Evolutionary conservation across 2,797 vertebrate species (phyloP).

Genomic region (Clarias laeviceps): DNA sequence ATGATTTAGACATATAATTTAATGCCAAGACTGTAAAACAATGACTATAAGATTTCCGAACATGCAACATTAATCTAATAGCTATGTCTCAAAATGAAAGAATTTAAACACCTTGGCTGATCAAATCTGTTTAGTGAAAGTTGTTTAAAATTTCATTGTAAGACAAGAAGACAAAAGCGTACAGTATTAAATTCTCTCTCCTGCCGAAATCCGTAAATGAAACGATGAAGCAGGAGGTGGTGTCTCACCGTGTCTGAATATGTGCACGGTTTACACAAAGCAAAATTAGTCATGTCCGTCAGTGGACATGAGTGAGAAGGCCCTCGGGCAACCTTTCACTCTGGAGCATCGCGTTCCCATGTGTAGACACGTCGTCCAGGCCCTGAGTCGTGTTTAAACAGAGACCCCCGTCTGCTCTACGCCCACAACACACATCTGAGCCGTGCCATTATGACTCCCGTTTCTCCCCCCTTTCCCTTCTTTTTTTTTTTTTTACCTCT

Average conservation of each 20-base stretch:
- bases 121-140: not conserved
- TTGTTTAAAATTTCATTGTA: not conserved
- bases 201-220: not conserved
- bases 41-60: not conserved
- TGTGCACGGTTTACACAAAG: slow-evolving; percentile 33
- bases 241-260: slow-evolving; percentile 5
- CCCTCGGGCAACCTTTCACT: slow-evolving; percentile 42
- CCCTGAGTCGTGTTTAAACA: slow-evolving; percentile 72
- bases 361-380: slow-evolving; percentile 25
- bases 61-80: not conserved
- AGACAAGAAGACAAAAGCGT: not conserved
- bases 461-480: slow-evolving; percentile 29
- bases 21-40: not conserved
- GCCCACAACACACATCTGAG: slow-evolving; percentile 45
- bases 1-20: not conserved
- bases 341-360: slow-evolving; percentile 4
- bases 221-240: slow-evolving; percentile 13
- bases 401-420: slow-evolving; percentile 34
- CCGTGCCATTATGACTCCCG: slow-evolving; percentile 37
- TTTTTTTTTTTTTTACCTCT: slow-evolving; percentile 29
- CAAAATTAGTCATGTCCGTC: slow-evolving; percentile 32
- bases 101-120: not conserved
- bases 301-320: slow-evolving; percentile 28
- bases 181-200: not conserved
- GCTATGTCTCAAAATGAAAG: not conserved